Evolutionary conservation across 2,113 vertebrate genomes (phyloP).

Genomic region (Apistogramma diplotaenia): DNA sequence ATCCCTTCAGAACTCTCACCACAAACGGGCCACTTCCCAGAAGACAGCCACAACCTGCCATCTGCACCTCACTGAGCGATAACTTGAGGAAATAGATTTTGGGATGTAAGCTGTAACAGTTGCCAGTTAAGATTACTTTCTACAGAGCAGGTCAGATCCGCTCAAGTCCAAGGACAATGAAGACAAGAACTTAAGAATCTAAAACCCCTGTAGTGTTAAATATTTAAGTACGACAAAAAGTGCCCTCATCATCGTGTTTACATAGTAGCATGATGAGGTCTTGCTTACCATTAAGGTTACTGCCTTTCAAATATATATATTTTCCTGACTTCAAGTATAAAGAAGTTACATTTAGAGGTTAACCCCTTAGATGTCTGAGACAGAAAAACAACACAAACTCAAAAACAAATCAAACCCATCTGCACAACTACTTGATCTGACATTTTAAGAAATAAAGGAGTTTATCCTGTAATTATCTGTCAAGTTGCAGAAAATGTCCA

Average conservation of each 20-base stretch:
- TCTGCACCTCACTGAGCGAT: neutral
- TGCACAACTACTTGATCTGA: too few species aligned
- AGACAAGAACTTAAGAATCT: neutral
- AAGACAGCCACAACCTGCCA: neutral
- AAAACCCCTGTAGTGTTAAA: neutral
- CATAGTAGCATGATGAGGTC: too few species aligned
- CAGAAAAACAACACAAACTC: neutral
- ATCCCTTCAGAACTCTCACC: neutral
- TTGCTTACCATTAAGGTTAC: too few species aligned
- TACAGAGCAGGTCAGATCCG: too few species aligned
- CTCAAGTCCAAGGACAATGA: neutral
- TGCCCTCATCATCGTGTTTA: too few species aligned
- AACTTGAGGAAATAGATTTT: neutral
- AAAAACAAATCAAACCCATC: neutral
- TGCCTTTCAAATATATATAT: too few species aligned
- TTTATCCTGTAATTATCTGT: too few species aligned
- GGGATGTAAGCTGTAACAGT: neutral
- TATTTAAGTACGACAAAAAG: neutral
- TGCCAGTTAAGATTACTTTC: neutral
- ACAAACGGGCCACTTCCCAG: neutral
- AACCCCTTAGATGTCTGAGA: neutral
- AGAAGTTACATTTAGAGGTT: too few species aligned
- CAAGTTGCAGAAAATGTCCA: too few species aligned
- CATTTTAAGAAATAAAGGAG: too few species aligned
- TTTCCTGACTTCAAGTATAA: too few species aligned